Base-by-base conservation (phyloP, 92 coral and sea anemone species). In the Palythoa caribaeorum region DNA sequence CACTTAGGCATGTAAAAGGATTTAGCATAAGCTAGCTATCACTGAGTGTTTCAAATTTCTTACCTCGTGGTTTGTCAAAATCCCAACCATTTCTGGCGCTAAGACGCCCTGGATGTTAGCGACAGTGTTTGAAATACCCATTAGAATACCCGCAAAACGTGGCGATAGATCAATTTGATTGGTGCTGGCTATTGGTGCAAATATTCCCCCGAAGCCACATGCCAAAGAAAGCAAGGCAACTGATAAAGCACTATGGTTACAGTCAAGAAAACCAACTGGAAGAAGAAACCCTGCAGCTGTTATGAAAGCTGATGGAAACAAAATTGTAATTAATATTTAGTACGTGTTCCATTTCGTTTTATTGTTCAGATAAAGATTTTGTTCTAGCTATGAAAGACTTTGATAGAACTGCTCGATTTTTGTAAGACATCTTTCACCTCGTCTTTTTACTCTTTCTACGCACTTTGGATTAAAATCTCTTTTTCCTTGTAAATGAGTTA, bases 211-310 rank as follows among this genome's bases (percentile, higher is more conserved):
- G 20, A 86, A 83, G 3, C 90, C 92, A 76, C 92, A 89, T 39
- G 94, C 87, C 38, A 89, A 73, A 13, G 92, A 85, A 17, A 92
- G 84, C 6, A 92, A 88, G 14, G 79, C 78, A 1, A 92, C 92
- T 2, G 92, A 89, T 19, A 89, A 13, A 9, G 76, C 62, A 2
- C 74, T 54, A 60, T 89, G 88, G 39, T 60, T 69, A 40, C 94
- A 92, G 48, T 79, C 81, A 59, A 92, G 85, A 52, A 89, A 92
- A 3, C 94, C 94, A 7, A 92, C 92, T 11, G 94, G 94, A 39
- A 92, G 48, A 3, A 92, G 90, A 36, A 92, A 84, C n/a, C 70
- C 40, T 20, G 89, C 86, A 1, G 90, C 87, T 2, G 88, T 36
- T 65, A 81, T 9, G 28, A 89, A 86, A 20, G 88, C 94, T 92